Base-by-base conservation (phyloP, 2,113 vertebrate species). In the Sylvia atricapilla region DNA sequence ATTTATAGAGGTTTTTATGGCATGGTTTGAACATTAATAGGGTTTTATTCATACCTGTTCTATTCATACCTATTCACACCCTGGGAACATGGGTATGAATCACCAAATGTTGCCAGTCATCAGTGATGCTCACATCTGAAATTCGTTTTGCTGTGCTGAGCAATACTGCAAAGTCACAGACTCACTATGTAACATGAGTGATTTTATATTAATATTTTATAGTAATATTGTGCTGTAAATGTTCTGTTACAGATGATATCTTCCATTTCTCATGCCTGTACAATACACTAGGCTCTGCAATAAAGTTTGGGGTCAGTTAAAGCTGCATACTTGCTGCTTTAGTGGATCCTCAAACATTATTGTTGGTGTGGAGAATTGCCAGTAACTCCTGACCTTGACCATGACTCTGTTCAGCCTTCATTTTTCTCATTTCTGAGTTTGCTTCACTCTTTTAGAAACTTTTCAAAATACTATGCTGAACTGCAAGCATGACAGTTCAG, bases 391-490 rank as follows among this genome's bases (percentile, higher is more conserved):
- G 39, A 25, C 12, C 25, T 75, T 69, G 66, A 70, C 46, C 33
- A 13, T 46, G 49, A 28, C 21, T 82, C 33, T 75, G 23, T 88
- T 85, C 68, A 74, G 23, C 60, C 27, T 90, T 84, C 2, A 0
- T 79, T 82, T n/a, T 86, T 31, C 23, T 83, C 63, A 15, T 46
- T 80, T 80, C 33, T 72, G 39, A 81, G 8, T 14, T 80, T 78
- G 16, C 35, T 77, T 83, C 39, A 31, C 7, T 37, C 6, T 15
- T 76, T 46, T 68, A 83, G 76, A 46, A 94, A 90, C 43, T 43
- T 87, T 85, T 96, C 52, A 70, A 9, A 24, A 10, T 80, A 41
- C 78, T 96, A 69, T 89, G 63, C 56, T 92, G 93, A 96, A 95
- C 66, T 90, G 66, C 78, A 96, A 84, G 77, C 80, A 62, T 89